Evolutionary conservation across 2,113 vertebrate genomes (phyloP), one percentile per base, ranked within the genome.

Genomic region (Cyphomyrus discorhynchus): DNA sequence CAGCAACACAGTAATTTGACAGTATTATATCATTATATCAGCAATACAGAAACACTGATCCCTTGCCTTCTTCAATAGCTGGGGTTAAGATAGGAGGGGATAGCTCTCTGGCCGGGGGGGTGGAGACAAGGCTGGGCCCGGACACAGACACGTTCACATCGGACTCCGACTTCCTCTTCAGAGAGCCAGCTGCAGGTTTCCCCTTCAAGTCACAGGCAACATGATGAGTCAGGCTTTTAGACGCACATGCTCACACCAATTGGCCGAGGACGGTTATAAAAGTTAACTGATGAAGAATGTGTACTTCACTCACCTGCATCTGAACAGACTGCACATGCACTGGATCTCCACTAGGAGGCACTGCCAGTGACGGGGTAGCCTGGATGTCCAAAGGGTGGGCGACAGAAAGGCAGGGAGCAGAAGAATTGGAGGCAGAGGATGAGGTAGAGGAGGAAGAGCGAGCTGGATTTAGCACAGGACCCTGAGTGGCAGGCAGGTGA

Each of bases 121-220:
- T 94, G 90, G 91, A 94, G 2, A 90, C 93, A 88, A 91, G 94
- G 4, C 94, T 58, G 80, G 91, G 91, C 77, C 95, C 95, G 50
- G 92, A 88, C 62, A 93, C 62, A 89, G 93, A 92, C 82, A 95
- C 94, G 90, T 90, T 93, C 35, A 93, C 89, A 74, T 96, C 95
- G 7, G 94, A 94, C 90, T 96, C 96, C 3, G 95, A 96, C 92
- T 96, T 96, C 86, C 96, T 94, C 91, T 96, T 96, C 90, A 96
- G 88, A 13, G 95, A 95, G 21, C 95, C 94, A 88, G 91, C 89
- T 1, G 90, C 86, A 45, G 94, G 93, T 90, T 96, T 96, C 58
- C 93, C 91, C 96, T 96, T 87, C n/a, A 53, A 15, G 31, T 11
- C n/a, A 2, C 1, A 47, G 3, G 62, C 2, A 27, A 53, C 56